phyloP scores from a whole-genome alignment of 2,888 invertebrate species.

The Sturmia bella region DNA sequence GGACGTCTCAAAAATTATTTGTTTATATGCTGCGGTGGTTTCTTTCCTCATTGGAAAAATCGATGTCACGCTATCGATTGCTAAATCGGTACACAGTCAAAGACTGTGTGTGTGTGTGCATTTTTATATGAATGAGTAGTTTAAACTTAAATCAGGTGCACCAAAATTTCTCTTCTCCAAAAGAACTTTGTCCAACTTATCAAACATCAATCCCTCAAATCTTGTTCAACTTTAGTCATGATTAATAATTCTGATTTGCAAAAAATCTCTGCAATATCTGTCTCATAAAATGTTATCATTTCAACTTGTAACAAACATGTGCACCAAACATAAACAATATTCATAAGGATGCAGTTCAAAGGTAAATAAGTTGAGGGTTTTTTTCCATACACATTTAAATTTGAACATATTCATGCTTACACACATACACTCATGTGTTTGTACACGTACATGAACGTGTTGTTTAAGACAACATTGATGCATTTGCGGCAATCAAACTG shows the following conservation, averaged over 20 bases:
- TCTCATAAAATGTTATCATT: neutral
- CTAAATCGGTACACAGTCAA: no score
- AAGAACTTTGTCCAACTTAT: neutral
- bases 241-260: slow-evolving; percentile 46
- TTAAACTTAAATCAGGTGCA: no score
- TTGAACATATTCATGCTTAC: neutral
- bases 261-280: slow-evolving; percentile 36
- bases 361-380: slow-evolving; percentile 3
- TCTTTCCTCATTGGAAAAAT: no score
- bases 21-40: no score
- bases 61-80: no score
- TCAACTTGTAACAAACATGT: slow-evolving; percentile 2
- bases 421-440: neutral
- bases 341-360: slow-evolving; percentile 10
- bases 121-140: no score
- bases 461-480: slow-evolving; percentile 64
- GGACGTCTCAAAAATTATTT: no score
- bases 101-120: no score
- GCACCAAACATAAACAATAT: slow-evolving; percentile 6
- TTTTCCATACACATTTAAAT: no score
- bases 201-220: neutral
- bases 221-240: slow-evolving; percentile 9
- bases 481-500: slow-evolving; percentile 66
- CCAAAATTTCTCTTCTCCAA: neutral
- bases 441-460: slow-evolving; percentile 54